Evolutionary conservation across 2,113 vertebrate genomes (phyloP).

Genomic region (Polypterus senegalus): DNA sequence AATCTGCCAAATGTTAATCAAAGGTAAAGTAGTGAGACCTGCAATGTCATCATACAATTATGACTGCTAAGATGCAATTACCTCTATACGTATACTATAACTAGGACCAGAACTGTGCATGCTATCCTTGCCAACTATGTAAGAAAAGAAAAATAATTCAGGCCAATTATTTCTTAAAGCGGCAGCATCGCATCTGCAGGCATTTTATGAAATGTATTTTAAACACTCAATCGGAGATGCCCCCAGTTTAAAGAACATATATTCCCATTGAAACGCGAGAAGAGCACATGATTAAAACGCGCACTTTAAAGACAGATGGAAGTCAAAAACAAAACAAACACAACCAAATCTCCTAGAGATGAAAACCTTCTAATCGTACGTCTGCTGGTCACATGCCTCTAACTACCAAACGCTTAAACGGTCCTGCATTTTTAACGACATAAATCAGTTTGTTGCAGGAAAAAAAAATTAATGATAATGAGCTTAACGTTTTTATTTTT

Average conservation of each 20-base stretch:
- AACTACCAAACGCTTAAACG: not conserved
- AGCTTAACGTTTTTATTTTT: not conserved
- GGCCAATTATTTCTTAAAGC: conserved; percentile 27
- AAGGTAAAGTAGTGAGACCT: conserved; percentile 16
- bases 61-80: conserved; percentile 15
- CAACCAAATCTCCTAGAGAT: not conserved
- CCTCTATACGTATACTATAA: conserved; percentile 12
- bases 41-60: conserved; percentile 15
- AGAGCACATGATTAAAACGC: no score
- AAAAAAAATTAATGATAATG: conserved; percentile 3
- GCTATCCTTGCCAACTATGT: conserved; percentile 18
- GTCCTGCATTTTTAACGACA: not conserved
- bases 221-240: not conserved
- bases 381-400: not conserved
- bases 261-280: conserved; percentile 1
- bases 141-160: conserved; percentile 23
- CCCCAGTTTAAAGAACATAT: no score
- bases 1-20: conserved; percentile 23
- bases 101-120: conserved; percentile 14
- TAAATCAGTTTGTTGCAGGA: not conserved
- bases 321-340: no score
- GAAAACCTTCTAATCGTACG: not conserved
- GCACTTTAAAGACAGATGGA: no score
- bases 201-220: conserved; percentile 9
- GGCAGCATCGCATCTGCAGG: conserved; percentile 17